phyloP scores from a whole-genome alignment of 2,888 invertebrate genomes.

The Liposcelis brunnea region DNA sequence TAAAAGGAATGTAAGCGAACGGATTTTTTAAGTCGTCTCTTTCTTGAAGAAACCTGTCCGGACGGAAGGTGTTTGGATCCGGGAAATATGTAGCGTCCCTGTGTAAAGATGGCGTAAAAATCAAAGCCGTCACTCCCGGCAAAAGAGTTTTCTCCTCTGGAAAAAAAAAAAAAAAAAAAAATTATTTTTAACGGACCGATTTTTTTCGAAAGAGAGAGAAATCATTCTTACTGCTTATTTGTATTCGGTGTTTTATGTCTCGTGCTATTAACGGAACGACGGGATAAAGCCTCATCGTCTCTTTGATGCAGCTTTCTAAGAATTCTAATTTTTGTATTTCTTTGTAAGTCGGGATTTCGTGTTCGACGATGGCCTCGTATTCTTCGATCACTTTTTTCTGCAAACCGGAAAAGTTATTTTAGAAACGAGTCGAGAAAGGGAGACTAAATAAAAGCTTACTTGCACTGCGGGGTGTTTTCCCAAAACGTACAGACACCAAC shows the following conservation, averaged over 20 bases:
- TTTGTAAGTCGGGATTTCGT: conserved; percentile 20
- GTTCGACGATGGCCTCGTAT: conserved; percentile 16
- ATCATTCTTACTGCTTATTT: conserved; percentile 13
- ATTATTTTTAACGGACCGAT: background rate
- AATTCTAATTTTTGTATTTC: conserved; percentile 22
- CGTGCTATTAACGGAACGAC: conserved; percentile 23
- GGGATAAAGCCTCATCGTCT: conserved; percentile 24
- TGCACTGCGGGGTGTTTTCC: conserved; percentile 34
- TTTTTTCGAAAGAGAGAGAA: too few species aligned
- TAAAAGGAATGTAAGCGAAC: conserved; percentile 28
- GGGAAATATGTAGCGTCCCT: conserved; percentile 31
- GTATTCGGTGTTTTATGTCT: conserved; percentile 23
- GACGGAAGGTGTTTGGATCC: conserved; percentile 32
- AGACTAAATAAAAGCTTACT: conserved; percentile 16
- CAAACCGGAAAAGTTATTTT: conserved; percentile 5
- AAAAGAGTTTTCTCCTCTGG: conserved; percentile 24
- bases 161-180: conserved; percentile 13
- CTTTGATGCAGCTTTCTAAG: conserved; percentile 25
- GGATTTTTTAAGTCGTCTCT: conserved; percentile 23
- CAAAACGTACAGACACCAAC: conserved; percentile 34
- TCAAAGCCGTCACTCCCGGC: conserved; percentile 23
- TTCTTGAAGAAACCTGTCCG: conserved; percentile 33
- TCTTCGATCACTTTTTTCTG: conserved; percentile 22
- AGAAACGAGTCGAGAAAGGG: background rate
- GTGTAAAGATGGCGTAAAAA: conserved; percentile 27